Evolutionary conservation across 2,888 invertebrate species (phyloP), one percentile per base, ranked within the genome.

Genomic region (Baronia brevicornis): DNA sequence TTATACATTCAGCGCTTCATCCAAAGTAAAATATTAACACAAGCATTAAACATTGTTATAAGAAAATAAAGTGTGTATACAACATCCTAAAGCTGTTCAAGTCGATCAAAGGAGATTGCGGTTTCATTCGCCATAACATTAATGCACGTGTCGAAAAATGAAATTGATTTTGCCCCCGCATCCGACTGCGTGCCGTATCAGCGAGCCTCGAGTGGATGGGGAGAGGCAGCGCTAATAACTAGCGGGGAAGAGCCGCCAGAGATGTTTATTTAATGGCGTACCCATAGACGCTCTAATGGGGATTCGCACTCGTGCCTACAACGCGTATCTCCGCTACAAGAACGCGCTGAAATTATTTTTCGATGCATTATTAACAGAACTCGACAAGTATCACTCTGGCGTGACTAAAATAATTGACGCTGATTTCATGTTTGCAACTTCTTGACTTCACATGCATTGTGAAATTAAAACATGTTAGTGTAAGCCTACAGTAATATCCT

Each of bases 181-280:
- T 68, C 70, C 71, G 64, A 50, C 65, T 78, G 68, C 82, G 82
- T 84, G 82, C 82, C 80, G 75, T 84, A 84, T 84, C 82, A 65
- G 65, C 64, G 50, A 42, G 64, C 58, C 59, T 73, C 63, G 64
- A 84, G 84, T 77, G 77, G 74, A 51, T 61, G 60, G 75, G 80
- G 80, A 52, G 67, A 59, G 65, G 59, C 66, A 41, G 54, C 71
- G 78, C 73, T 82, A 79, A 79, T 82, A 82, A 82, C 80, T 74
- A 75, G 73, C 69, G 63, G 69, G 62, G 53, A 70, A 68, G 54
- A 57, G 65, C 60, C 56, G 63, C 57, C 66, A 62, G 75, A 77
- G 80, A 82, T 82, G 84, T 82, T 82, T 82, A 82, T 82, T 82
- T 82, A 82, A 82, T 82, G 77, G 73, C 69, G 64, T 62, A 62